Conservation (phyloP, 2,888 invertebrate species). For the Erynnis tages region DNA sequence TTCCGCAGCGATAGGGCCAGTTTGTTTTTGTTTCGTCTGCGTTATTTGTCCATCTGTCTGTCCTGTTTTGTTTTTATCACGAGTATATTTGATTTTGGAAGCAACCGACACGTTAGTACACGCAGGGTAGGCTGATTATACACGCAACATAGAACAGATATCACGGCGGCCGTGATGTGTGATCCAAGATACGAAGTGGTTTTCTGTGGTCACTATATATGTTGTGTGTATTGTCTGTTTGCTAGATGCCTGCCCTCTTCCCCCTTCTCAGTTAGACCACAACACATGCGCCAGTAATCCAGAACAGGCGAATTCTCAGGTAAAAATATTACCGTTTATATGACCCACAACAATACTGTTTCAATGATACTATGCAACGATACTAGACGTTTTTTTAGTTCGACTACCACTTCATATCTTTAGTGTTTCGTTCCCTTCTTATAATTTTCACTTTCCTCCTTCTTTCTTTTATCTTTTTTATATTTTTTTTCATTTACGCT, state of each 20-base stretch:
- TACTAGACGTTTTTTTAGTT: constrained; percentile 73
- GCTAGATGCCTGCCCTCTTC: constrained; percentile 97
- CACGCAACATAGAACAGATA: constrained; percentile 62
- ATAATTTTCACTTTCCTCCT: constrained; percentile 58
- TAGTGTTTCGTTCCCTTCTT: constrained; percentile 62
- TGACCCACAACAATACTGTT: constrained; percentile 76
- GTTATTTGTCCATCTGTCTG: constrained; percentile 71
- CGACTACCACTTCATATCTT: constrained; percentile 74
- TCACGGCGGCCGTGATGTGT: constrained; percentile 76
- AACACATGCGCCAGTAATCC: constrained; percentile 88
- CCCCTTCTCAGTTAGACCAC: constrained; percentile 93
- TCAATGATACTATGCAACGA: constrained; percentile 77
- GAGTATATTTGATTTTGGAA: constrained; percentile 13
- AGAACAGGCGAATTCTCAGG: constrained; percentile 87
- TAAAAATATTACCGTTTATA: constrained; percentile 79
- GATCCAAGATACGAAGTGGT: constrained; percentile 79
- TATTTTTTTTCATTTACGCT: constrained; percentile 66
- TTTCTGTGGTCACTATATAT: constrained; percentile 83
- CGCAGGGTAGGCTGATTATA: constrained; percentile 72
- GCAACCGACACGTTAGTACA: constrained; percentile 33
- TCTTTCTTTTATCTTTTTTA: constrained; percentile 57
- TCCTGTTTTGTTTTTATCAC: constrained; percentile 68
- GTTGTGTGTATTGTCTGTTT: constrained; percentile 93
- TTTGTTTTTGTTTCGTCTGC: constrained; percentile 64
- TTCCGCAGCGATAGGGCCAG: constrained; percentile 36